phyloP scores from a whole-genome alignment of 2,113 vertebrate species.

The Prolemur simus region DNA sequence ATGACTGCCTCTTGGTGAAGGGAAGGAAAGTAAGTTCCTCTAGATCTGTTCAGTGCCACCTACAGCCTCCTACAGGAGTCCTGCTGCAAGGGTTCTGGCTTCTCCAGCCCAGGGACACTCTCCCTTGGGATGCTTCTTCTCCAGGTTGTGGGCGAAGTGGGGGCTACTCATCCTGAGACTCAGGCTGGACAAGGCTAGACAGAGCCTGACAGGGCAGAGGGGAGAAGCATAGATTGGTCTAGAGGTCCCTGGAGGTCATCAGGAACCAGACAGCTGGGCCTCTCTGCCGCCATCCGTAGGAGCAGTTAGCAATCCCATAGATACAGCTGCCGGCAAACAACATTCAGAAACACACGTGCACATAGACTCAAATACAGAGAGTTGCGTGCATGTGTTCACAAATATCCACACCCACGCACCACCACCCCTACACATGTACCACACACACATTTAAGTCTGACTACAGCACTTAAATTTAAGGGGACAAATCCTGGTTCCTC shows the following conservation, averaged over 20 bases:
- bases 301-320: neutral
- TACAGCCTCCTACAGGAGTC: neutral
- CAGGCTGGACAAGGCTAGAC: neutral
- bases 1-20: neutral
- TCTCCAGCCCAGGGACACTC: neutral
- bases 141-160: neutral
- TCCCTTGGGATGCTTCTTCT: neutral
- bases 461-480: neutral
- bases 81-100: neutral
- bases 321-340: neutral
- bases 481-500: neutral
- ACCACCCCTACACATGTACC: neutral
- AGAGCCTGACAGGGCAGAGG: neutral
- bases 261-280: neutral
- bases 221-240: neutral
- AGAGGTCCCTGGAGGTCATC: neutral
- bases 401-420: neutral
- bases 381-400: neutral
- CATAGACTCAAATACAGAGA: neutral
- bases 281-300: neutral
- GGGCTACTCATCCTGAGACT: neutral
- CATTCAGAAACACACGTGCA: neutral
- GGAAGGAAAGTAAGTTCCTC: neutral
- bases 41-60: neutral
- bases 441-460: neutral